Evolutionary conservation across 2,113 vertebrate species (phyloP), one percentile per base, ranked within the genome.

Genomic region (Rhabdornis inornatus): DNA sequence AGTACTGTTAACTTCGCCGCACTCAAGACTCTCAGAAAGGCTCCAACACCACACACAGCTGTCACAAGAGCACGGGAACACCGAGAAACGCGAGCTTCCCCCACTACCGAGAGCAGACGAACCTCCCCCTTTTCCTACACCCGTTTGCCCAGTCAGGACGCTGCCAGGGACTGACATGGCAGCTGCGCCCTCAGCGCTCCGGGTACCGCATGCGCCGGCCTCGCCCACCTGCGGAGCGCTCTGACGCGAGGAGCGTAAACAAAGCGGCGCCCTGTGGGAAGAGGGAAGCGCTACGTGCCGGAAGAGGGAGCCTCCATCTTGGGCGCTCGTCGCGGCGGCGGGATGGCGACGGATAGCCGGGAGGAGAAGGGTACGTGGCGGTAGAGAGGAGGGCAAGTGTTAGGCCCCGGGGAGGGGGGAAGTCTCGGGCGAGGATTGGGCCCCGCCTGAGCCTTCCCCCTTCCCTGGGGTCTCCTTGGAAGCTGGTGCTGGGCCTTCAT

Each of bases 281-380:
- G 93, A 71, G 82, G 90, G 96, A 93, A 96, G 91, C 84, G 96
- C 97, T 93, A 96, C 97, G 81, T 86, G 90, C 97, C 90, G 97
- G 96, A 97, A 98, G 96, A 74, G 50, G 44, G 14, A 81, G 94
- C 95, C 97, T 98, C 98, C 98, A 98, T 98, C 96, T 98, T 98
- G 97, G 97, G 89, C 47, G 87, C 78, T 89, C 81, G 87, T 87
- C 47, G 79, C 49, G 91, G 87, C 24, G 94, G 91, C 95, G 94
- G 97, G 93, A 99, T 99, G 98, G 98, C 98, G 98, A 97, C 97
- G 83, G 98, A 98, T 96, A 98, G 98, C 91, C 97, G 98, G 93
- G 98, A 98, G 94, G 98, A 98, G 70, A 98, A 99, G 98, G 98
- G 98, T 98, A 96, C 2, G 11, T 4, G n/a, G 40, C 7, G 30